Evolutionary conservation across 2,797 vertebrate genomes (phyloP), one percentile per base, ranked within the genome.

Genomic region (Dromococcyx pavoninus): DNA sequence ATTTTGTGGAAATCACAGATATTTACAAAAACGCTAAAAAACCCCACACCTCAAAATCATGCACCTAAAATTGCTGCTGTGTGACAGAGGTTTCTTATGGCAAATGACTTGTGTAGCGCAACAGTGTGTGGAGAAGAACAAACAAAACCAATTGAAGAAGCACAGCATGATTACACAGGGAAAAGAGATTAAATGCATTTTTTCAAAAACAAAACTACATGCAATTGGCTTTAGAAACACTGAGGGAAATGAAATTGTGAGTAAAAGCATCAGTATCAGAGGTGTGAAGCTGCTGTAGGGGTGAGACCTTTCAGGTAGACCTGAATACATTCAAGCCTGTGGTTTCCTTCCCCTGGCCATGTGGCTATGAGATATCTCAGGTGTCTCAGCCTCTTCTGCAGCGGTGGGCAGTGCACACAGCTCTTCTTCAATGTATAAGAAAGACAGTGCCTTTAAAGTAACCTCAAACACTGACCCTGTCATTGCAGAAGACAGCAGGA

Each of bases 11-110:
- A 93, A 88, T 54, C 24, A 54, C 8, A 46, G 10, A 7, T 13
- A 51, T n/a, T 76, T 69, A 78, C 10, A 72, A 83, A 85, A 81
- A 51, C 53, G 24, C 22, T 50, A 11, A 62, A 88, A 90, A 51
- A 64, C 51, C 7, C 0, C 12, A 72, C 17, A 67, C 12, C 10
- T 13, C 0, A 65, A 85, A 84, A 35, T 2, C 4, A 3, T 14
- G 11, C 30, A 48, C 13, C 39, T 54, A 43, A 66, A 54, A 57
- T 10, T 43, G 48, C 57, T 48, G 19, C 22, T 77, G 12, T 27
- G 50, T 50, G 65, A 62, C 27, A 48, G 33, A 28, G 22, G 11
- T 61, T 64, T 73, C 48, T 56, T 25, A 51, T 3, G 13, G 64
- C 46, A 82, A 75, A 72, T 51, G 46, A 39, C 37, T 69, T 30